Base-by-base conservation (phyloP, 1,140 invertebrate species). In the Phocides pigmalion region DNA sequence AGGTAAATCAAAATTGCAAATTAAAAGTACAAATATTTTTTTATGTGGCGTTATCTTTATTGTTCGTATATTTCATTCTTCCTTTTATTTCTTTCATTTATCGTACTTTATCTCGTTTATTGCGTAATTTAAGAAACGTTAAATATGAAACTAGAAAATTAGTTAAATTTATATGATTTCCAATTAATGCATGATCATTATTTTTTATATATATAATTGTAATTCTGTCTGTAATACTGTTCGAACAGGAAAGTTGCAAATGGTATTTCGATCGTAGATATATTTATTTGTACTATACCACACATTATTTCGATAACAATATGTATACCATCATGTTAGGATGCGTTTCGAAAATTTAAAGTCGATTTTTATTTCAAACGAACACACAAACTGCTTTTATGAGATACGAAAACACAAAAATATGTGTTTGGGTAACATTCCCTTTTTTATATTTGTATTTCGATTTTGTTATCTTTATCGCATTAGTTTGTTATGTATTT, bases 261-360 rank as follows among this genome's bases (percentile, higher is more conserved):
- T 51, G 28, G 1, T 39, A 17, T 22, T 41, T 54, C 35, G 19
- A 39, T 20, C 56, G 74, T 81, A 66, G 74, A 75, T 79, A 76
- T 76, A 76, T 81, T 77, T 78, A 87, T 90, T 90, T 90, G 86
- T 90, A 90, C 87, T 90, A 88, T 89, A 88, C 88, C 81, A 87
- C 79, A 84, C 86, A 84, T 82, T 69, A 73, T 79, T 74, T 80
- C 68, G 72, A 70, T 17, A 50, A 63, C 70, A 47, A 25, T 22
- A 32, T 32, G 12, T n/a, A 12, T 50, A 35, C 5, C 46, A 28
- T 15, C 25, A 70, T 54, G 54, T 65, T 41, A 62, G 62, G 64
- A 76, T 75, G 70, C 58, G 70, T 65, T 61, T 61, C 19, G 8
- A 46, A 62, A 59, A 58, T 66, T 67, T 6, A 5, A 28, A 32